Conservation (phyloP, 1,140 invertebrate species). For the Lineus longissimus region DNA sequence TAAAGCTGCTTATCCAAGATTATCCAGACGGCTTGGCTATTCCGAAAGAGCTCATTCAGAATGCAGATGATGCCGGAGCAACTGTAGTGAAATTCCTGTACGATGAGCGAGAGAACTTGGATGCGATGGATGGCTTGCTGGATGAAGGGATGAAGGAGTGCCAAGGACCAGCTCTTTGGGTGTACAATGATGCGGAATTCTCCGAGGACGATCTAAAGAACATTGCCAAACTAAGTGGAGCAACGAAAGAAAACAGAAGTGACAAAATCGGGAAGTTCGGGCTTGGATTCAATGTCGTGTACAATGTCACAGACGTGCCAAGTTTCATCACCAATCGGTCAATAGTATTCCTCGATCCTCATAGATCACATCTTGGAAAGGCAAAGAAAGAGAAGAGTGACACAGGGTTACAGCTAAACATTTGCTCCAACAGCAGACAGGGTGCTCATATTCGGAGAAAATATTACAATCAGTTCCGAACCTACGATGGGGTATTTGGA, state of each 20-base stretch:
- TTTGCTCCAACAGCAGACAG: neutral
- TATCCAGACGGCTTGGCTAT: slow-evolving; percentile 41
- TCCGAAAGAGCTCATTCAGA: slow-evolving; percentile 46
- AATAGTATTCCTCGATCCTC: slow-evolving; percentile 49
- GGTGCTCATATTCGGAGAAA: no score
- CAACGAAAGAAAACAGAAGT: slow-evolving; percentile 34
- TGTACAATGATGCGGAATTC: slow-evolving; percentile 41
- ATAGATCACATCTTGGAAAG: slow-evolving; percentile 29
- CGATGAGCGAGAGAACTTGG: slow-evolving; percentile 37
- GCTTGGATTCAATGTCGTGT: slow-evolving; percentile 46
- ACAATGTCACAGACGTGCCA: slow-evolving; percentile 49
- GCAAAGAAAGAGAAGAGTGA: no score
- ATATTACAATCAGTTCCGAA: slow-evolving; percentile 23
- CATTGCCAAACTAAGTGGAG: slow-evolving; percentile 36
- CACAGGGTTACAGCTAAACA: no score
- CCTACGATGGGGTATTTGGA: slow-evolving; percentile 24
- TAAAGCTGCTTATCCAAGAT: slow-evolving; percentile 25
- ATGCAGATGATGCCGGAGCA: slow-evolving; percentile 54
- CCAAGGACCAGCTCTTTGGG: slow-evolving; percentile 44
- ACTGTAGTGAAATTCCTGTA: slow-evolving; percentile 52
- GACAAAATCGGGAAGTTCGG: slow-evolving; percentile 46
- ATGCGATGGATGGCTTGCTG: slow-evolving; percentile 28
- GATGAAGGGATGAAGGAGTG: slow-evolving; percentile 34
- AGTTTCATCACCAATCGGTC: slow-evolving; percentile 39
- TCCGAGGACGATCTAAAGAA: slow-evolving; percentile 39